Evolutionary conservation across 2,797 vertebrate species (phyloP), one percentile per base, ranked within the genome.

Genomic region (Craterocephalus amniculus): DNA sequence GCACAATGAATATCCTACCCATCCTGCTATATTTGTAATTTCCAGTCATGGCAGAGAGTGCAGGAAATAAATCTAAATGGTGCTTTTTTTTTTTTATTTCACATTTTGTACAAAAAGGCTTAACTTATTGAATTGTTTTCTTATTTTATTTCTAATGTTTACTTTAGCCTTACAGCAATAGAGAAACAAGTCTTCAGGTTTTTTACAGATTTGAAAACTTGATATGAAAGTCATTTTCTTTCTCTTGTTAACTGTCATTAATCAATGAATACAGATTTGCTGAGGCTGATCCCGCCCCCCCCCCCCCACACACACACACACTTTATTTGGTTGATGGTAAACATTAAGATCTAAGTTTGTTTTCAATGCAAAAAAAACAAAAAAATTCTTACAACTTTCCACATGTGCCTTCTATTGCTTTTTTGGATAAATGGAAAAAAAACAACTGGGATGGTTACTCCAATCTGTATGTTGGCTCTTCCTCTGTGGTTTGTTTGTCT

Each of bases 321-420:
- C n/a, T 40, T 40, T 3, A 54, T 64, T 54, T 43, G 40, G 40
- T 45, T 45, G 20, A n/a, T 68, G 57, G 58, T 67, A 52, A 79
- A 58, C 1, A 32, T 68, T n/a, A 45, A 73, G 29, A 56, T 77
- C 83, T 72, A 70, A 66, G 66, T 70, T 65, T 62, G 59, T 70
- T 70, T 70, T 88, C 80, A n/a, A n/a, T n/a, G n/a, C 76, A 74
- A 69, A n/a, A 54, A 38, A 48, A 70, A 31, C 2, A 31, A 31
- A 31, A 31, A 67, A 77, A 61, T 63, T 83, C 78, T 80, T 60
- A 84, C 70, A 24, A 31, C 38, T 11, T n/a, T 79, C 58, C 70
- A 72, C 61, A 31, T 74, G 93, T 95, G 93, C 93, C 92, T 94
- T 91, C 78, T 72, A 75, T 51, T 74, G 32, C 36, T 78, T 72